Evolutionary conservation across 2,888 invertebrate genomes (phyloP), one percentile per base, ranked within the genome.

Genomic region (Eupithecia insigniata): DNA sequence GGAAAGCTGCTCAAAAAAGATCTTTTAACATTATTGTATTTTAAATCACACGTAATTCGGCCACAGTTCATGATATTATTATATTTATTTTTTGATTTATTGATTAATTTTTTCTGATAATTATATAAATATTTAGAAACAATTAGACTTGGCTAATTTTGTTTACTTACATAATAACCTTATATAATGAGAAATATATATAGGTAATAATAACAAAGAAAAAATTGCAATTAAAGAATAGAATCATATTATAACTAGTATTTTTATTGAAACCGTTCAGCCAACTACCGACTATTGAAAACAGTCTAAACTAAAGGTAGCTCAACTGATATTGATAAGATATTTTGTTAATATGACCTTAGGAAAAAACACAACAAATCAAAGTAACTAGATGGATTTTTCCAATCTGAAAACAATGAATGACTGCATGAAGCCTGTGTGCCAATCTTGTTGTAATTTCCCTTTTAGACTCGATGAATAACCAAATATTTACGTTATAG

Each of bases 1-100:
- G 22, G 62, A 71, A 71, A 71, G 58, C 73, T 43, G 58, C 10
- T 43, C 34, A 61, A 65, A 73, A 58, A 64, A 51, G 43, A 51
- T 51, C 22, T 43, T 2, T 7, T n/a, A 43, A 43, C 43, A 18
- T n/a, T 43, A 43, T 39, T 16, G 5, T 16, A 39, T 18, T 18
- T 39, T 18, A 16, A 39, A 39, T 39, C 5, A 16, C 1, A n/a
- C n/a, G 43, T 43, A 18, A 5, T 4, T 16, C 4, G 16, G 4
- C 39, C 4, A 39, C 39, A 2, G 14, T 36, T 14, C 5, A 46
- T 46, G n/a, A 7, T 46, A 8, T 46, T 46, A 46, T 7, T n/a
- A n/a, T 8, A 46, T 6, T 8, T 3, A 46, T n/a, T n/a, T n/a
- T n/a, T n/a, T n/a, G n/a, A n/a, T n/a, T n/a, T n/a, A n/a, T n/a